Evolutionary conservation across 2,797 vertebrate genomes (phyloP).

Genomic region (Sebastes iracundus): DNA sequence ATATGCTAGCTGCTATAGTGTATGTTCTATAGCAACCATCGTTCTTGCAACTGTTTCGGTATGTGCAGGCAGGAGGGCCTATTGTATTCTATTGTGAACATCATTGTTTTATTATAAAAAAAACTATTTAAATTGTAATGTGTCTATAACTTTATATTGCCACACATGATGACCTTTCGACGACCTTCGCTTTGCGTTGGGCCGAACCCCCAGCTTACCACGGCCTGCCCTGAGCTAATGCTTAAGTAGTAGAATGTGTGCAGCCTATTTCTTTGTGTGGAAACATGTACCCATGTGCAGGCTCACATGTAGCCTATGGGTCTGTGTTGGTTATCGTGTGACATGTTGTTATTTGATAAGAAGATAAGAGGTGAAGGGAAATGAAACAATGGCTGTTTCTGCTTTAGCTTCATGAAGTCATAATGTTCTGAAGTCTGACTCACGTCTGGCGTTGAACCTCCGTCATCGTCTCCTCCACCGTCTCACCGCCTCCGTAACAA

Average conservation of each 20-base stretch:
- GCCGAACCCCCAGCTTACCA: too few species aligned
- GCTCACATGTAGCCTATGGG: not conserved
- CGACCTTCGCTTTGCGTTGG: rapidly evolving
- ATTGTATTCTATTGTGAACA: too few species aligned
- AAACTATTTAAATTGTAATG: too few species aligned
- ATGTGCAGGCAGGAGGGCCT: too few species aligned
- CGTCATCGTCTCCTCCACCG: not conserved
- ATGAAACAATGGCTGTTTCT: slow-evolving; percentile 51
- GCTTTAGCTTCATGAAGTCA: slow-evolving; percentile 21
- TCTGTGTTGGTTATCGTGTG: not conserved
- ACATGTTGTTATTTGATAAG: slow-evolving; percentile 19
- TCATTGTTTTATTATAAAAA: too few species aligned
- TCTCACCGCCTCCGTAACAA: slow-evolving; percentile 22
- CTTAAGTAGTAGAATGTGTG: not conserved
- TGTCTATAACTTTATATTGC: too few species aligned
- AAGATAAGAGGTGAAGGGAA: slow-evolving; percentile 34
- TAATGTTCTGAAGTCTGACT: slow-evolving; percentile 28
- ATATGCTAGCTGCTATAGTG: too few species aligned
- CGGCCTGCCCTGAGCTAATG: too few species aligned
- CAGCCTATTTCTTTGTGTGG: not conserved
- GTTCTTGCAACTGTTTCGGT: too few species aligned
- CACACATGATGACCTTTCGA: too few species aligned
- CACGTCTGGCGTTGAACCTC: slow-evolving; percentile 9
- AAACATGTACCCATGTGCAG: not conserved
- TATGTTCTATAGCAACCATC: too few species aligned